These are phyloP conservation scores for Chlorodrepanis virens DNA, from an alignment of 2,113 vertebrate genomes.

Conservation along the genomic window DNA sequence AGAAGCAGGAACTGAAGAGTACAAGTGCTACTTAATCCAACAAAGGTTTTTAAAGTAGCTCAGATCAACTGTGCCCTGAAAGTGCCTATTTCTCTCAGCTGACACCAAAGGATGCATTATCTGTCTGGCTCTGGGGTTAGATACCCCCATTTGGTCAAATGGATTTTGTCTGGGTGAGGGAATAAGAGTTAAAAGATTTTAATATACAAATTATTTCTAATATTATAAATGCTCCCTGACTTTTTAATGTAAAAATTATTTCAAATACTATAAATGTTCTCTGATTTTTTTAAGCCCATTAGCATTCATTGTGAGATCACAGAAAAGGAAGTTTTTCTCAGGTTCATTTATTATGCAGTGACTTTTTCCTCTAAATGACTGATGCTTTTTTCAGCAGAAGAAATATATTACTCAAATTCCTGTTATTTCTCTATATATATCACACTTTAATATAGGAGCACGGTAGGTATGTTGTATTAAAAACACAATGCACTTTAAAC, in stretches of 20 bases:
- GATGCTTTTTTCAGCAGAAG: background rate
- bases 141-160: background rate
- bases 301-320: background rate
- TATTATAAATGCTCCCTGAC: background rate
- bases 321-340: background rate
- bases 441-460: background rate
- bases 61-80: background rate
- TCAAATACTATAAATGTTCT: background rate
- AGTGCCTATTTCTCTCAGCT: background rate
- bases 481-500: background rate
- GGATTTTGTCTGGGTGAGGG: background rate
- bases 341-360: background rate
- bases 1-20: background rate
- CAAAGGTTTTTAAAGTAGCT: background rate
- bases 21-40: background rate
- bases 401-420: background rate
- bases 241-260: background rate
- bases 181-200: background rate
- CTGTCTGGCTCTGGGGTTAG: background rate
- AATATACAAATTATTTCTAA: background rate
- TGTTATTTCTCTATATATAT: background rate
- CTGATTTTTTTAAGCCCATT: background rate
- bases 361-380: background rate
- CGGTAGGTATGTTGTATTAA: background rate
- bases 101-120: background rate